Evolutionary conservation across 2,888 invertebrate species (phyloP).

Genomic region (Heliothis peltigera): DNA sequence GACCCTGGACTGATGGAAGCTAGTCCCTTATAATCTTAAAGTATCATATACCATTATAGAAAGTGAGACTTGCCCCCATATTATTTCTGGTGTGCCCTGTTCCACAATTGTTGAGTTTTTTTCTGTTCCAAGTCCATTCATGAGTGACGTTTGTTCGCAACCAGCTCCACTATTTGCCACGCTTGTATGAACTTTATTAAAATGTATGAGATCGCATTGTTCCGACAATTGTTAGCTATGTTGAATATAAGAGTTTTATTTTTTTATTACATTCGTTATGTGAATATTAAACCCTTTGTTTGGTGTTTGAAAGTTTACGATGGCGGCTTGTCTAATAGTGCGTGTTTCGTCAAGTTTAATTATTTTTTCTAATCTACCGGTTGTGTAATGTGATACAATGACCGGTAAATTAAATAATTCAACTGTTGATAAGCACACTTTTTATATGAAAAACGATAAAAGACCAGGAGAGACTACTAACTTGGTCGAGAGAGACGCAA

Average conservation of each 20-base stretch:
- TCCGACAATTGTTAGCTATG: slow-evolving; percentile 68
- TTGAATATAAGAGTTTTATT: slow-evolving; percentile 63
- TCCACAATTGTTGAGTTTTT: slow-evolving; percentile 31
- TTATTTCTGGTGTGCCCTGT: slow-evolving; percentile 28
- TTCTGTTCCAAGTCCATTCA: slow-evolving; percentile 31
- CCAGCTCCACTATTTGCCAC: slow-evolving; percentile 68
- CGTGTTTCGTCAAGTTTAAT: slow-evolving; percentile 48
- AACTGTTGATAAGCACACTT: slow-evolving; percentile 15
- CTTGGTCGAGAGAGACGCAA: slow-evolving; percentile 1
- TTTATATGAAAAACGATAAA: slow-evolving; percentile 6
- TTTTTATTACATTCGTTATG: slow-evolving; percentile 51
- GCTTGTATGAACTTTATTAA: slow-evolving; percentile 74
- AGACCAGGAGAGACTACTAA: slow-evolving; percentile 10
- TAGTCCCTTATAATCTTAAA: no score
- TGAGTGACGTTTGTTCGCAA: slow-evolving; percentile 62
- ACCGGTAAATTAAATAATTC: slow-evolving; percentile 12
- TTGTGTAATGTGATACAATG: slow-evolving; percentile 30
- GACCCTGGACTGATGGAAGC: no score
- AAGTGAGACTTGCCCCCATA: slow-evolving; percentile 32
- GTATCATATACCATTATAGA: slow-evolving; percentile 22
- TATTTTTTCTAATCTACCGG: slow-evolving; percentile 27
- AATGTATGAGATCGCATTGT: slow-evolving; percentile 79
- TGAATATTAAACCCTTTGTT: slow-evolving; percentile 58
- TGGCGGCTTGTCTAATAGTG: slow-evolving; percentile 37
- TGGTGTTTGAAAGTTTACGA: slow-evolving; percentile 54